Evolutionary conservation across 2,888 invertebrate species (phyloP), one percentile per base, ranked within the genome.

Genomic region (Nineta flava): DNA sequence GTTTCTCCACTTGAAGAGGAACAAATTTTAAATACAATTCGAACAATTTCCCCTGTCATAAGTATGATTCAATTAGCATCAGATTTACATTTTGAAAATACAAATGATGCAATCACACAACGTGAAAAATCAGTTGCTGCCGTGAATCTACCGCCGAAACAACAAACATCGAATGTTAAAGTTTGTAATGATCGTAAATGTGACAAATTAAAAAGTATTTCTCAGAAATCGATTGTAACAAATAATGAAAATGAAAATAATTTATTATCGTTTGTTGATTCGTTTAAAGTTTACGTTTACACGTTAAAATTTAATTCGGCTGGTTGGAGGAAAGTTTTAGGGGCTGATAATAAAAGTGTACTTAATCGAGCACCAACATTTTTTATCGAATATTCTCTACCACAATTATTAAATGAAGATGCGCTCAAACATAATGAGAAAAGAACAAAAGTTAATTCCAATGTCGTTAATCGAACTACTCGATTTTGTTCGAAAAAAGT

Each of bases 361-460:
- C 16, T 44, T 51, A 7, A 52, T 55, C 31, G 50, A 48, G 7
- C 52, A 50, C 60, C 60, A 53, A 70, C 65, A 21, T 72, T 68
- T 58, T 70, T 71, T 58, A 59, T 71, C 35, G 71, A 72, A 52
- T 72, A 72, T 57, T 59, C 65, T 51, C 56, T 69, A 51, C 65
- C 65, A 17, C 65, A 67, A 53, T 57, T 57, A 35, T 57, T 63
- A 51, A 49, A 52, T 1, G 63, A 60, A 51, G 55, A 54, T 17
- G 31, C 48, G 21, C 38, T 50, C 10, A 57, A 58, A 60, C 26
- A 26, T 5, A 26, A 26, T 26, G 26, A 26, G 26, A 26, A 26
- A 26, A 26, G 7, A 26, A 3, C 3, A 26, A 26, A 26, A 26
- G 26, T 26, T 26, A 26, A 26, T 26, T 6, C 26, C 26, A 26